Base-by-base conservation (phyloP, 2,888 invertebrate species). In the Syrista parreyssii region DNA sequence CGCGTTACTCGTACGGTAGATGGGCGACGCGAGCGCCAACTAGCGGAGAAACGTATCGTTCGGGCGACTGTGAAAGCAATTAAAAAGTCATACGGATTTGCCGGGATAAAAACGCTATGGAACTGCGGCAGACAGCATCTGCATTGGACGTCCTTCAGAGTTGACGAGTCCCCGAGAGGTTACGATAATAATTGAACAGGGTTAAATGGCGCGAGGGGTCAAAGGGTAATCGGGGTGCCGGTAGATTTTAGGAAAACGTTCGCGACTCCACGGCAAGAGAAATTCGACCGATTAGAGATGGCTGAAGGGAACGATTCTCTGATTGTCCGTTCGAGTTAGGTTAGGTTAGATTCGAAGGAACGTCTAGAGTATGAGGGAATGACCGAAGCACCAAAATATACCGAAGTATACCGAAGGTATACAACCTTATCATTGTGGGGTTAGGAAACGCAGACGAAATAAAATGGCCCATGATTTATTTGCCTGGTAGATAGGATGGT, bases 401-500 rank as follows among this genome's bases (percentile, higher is more conserved):
- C n/a, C n/a, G n/a, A n/a, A n/a, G n/a, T n/a, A n/a, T n/a, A n/a
- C n/a, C 33, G 71, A 71, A 33, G 12, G 31, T 32, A 23, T 31
- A 71, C 15, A 31, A 71, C 12, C 31, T 12, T 71, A 71, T 71
- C 12, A 12, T 33, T 30, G 32, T 31, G 31, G 55, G 55, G 55
- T 55, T 55, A 23, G 71, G 31, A 30, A 71, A 71, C 71, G 77
- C 76, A 30, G 68, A 78, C 55, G 75, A 75, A 82, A 84, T 83
- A 80, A 84, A 82, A 76, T 76, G 74, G 74, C 68, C 69, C 72
- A 80, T 78, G 85, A 85, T 83, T 84, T 83, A 83, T 82, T 78
- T 78, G 75, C n/a, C 36, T 80, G 78, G 75, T 77, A 74, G 80
- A 80, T 74, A 72, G 83, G 81, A 82, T 79, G 71, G 78, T 40